A percentile compares a stretch with the other conserved stretches of the same genome.
Conservation (phyloP, 2,888 invertebrate genomes). For the Yponomeuta evonymella region DNA sequence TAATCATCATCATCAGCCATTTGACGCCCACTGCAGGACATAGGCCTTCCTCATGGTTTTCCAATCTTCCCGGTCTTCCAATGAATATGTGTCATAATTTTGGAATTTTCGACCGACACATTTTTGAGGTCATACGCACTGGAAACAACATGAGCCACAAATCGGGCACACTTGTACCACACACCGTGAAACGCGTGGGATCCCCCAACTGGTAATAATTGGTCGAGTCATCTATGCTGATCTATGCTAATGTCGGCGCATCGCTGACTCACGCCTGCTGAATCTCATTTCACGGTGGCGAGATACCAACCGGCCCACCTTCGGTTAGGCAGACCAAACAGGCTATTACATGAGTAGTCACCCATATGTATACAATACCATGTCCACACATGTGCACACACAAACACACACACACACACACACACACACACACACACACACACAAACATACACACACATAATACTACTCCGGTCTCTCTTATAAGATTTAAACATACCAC, state of each 20-base stretch:
- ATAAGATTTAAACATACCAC: no score
- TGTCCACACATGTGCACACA: no score
- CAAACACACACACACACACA: no score
- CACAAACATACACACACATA: no score
- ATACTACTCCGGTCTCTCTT: no score
- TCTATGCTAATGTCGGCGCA: constrained; percentile 44
- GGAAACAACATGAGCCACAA: background rate
- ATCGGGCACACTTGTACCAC: background rate
- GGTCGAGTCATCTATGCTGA: constrained; percentile 40
- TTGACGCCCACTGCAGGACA: no score
- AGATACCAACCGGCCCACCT: background rate
- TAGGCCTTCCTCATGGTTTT: no score
- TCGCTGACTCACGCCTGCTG: constrained; percentile 13
- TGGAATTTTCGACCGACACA: background rate
- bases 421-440: no score
- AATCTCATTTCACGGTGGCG: constrained; percentile 9
- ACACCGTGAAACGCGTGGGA: constrained; percentile 31
- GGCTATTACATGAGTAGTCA: no score
- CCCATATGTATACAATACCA: no score
- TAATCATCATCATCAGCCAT: no score
- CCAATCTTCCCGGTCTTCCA: background rate
- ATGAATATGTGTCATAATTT: background rate
- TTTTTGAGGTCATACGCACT: background rate
- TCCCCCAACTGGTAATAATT: constrained; percentile 45
- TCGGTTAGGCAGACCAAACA: no score